Evolutionary conservation across 2,113 vertebrate genomes (phyloP).

Genomic region (Seriola dumerili): DNA sequence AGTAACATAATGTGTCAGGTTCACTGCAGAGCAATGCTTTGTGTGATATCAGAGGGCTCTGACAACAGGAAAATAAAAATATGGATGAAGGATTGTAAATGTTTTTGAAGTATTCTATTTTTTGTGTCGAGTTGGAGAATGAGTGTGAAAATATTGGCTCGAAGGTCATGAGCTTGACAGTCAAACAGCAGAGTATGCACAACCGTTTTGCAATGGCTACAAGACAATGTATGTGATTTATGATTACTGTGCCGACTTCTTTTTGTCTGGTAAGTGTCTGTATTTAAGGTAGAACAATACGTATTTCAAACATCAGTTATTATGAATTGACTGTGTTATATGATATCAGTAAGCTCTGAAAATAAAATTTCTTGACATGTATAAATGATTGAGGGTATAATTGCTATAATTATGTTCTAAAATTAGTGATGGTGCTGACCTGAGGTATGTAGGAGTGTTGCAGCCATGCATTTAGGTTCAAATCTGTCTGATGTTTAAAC

Average conservation of each 20-base stretch:
- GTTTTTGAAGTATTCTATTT: neutral
- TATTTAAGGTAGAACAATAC: neutral
- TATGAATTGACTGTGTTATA: neutral
- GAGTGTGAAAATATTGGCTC: neutral
- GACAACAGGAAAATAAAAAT: neutral
- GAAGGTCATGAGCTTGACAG: neutral
- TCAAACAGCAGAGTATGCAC: neutral
- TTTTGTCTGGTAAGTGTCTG: neutral
- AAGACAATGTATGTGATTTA: neutral
- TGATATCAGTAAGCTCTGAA: neutral
- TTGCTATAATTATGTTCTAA: too few relatives aligned
- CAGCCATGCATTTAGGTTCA: neutral
- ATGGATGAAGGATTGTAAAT: neutral
- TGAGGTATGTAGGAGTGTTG: neutral
- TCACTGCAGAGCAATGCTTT: too few relatives aligned
- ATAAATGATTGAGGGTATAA: neutral
- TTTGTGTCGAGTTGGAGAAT: neutral
- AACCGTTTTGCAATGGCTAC: neutral
- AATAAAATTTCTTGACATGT: neutral
- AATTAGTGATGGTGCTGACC: neutral
- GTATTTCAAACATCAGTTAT: neutral
- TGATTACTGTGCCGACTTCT: neutral
- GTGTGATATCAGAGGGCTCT: too few relatives aligned
- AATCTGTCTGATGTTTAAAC: neutral
- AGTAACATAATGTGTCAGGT: too few relatives aligned